Base-by-base conservation (phyloP, 2,797 vertebrate species). In the Tarsius wallacei region DNA sequence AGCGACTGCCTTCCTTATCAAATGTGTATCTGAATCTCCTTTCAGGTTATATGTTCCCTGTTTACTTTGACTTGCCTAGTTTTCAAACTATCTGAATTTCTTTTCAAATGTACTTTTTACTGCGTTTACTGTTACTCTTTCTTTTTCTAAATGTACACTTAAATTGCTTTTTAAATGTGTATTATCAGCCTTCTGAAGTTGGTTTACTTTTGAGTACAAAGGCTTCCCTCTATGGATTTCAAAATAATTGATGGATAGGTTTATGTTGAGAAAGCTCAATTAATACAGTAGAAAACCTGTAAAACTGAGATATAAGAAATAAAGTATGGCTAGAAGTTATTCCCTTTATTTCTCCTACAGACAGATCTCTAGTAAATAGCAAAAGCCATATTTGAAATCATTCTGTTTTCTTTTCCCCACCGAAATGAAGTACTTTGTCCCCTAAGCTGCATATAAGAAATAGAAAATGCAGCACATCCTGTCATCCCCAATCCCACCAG, bases 311-410 rank as follows among this genome's bases (percentile, higher is more conserved):
- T 76, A 7, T 53, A 80, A 95, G 28, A 86, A 55, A 6, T 12
- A 5, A 93, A 73, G n/a, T 49, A 9, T 61, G 51, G 21, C 28
- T 82, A 8, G 36, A 13, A 17, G 47, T 73, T 11, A 49, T 9
- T 71, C 33, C 61, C 3, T 53, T 87, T 47, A 87, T 91, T 80
- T 84, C 49, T 81, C 53, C 77, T 57, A 15, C 12, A 91, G 61
- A 61, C 16, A 66, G 70, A 57, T 36, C 11, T 83, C 55, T 53
- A 83, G 31, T 49, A 93, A 94, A 82, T 2, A 92, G 49, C 63
- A 96, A 96, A 64, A 74, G 21, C 28, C 86, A 14, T 49, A 68
- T 42, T 96, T 81, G 76, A 95, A 94, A 83, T 28, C 70, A 90
- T 87, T 73, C 17, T 55, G 16, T 81, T 17, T 70, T n/a, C 36